phyloP scores from a whole-genome alignment of 2,888 invertebrate genomes.

The Pseudanteris insignis region DNA sequence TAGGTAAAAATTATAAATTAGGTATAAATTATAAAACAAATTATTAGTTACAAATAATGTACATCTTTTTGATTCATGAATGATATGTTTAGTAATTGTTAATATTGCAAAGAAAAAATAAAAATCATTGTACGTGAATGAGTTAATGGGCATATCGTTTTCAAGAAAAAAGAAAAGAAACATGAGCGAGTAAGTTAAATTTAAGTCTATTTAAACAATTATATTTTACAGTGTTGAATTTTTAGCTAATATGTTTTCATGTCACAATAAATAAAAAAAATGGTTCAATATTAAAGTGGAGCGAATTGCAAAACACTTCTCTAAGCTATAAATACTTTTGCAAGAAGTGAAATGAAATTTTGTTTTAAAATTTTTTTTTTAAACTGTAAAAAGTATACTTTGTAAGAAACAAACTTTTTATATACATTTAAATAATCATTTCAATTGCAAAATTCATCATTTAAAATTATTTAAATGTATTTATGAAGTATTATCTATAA shows the following conservation, averaged over 20 bases:
- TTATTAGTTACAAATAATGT: no score
- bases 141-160: conserved; percentile 57
- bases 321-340: conserved; percentile 18
- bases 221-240: conserved; percentile 2
- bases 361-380: background rate
- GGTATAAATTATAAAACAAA: no score
- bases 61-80: no score
- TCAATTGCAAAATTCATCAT: no score
- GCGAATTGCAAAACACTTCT: conserved; percentile 15
- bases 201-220: background rate
- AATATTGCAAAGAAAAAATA: no score
- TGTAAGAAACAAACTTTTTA: no score
- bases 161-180: conserved; percentile 50
- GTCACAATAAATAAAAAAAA: background rate
- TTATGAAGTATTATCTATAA: no score
- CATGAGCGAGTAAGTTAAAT: conserved; percentile 54
- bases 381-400: no score
- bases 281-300: conserved; percentile 20
- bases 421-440: conserved; percentile 1
- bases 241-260: no score
- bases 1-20: no score
- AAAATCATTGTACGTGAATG: no score
- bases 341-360: conserved; percentile 1
- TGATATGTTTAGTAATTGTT: no score
- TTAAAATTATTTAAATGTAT: background rate